Conservation (phyloP, 2,888 invertebrate genomes). For the Magallana nippona region DNA sequence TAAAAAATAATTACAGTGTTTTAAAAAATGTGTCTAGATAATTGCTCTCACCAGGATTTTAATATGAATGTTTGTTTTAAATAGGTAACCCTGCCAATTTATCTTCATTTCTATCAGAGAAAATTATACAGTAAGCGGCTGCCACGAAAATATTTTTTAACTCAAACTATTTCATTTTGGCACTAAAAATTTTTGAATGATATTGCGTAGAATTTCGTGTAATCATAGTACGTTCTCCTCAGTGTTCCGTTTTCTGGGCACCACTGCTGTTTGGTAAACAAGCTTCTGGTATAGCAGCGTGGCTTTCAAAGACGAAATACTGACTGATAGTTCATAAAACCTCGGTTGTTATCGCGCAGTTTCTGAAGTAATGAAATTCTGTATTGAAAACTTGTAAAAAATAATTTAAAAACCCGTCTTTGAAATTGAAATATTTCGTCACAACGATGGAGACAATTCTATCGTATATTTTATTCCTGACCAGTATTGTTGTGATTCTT, state of each 20-base stretch:
- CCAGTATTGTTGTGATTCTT: not conserved
- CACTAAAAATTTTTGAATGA: no score
- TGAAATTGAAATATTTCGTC: not conserved
- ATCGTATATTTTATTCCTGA: not conserved
- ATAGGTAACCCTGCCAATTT: no score
- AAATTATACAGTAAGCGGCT: no score
- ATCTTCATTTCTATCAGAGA: no score
- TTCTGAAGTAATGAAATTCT: not conserved
- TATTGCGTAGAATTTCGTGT: not conserved
- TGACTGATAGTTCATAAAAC: not conserved
- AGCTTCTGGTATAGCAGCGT: not conserved
- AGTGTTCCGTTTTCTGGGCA: not conserved
- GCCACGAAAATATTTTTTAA: no score
- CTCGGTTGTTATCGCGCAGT: not conserved
- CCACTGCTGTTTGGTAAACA: not conserved
- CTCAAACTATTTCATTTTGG: no score
- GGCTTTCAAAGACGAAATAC: conserved; percentile 9
- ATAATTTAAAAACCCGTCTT: not conserved
- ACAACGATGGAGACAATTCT: not conserved
- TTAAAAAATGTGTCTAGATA: not conserved
- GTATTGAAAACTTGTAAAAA: not conserved
- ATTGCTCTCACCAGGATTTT: no score
- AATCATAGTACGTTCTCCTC: not conserved
- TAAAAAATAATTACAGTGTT: no score
- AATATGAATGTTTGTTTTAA: no score